Percentiles rank a stretch among this genome's conserved stretches.
phyloP scores from a whole-genome alignment of 2,888 invertebrate species.

The Ochropacha duplaris region DNA sequence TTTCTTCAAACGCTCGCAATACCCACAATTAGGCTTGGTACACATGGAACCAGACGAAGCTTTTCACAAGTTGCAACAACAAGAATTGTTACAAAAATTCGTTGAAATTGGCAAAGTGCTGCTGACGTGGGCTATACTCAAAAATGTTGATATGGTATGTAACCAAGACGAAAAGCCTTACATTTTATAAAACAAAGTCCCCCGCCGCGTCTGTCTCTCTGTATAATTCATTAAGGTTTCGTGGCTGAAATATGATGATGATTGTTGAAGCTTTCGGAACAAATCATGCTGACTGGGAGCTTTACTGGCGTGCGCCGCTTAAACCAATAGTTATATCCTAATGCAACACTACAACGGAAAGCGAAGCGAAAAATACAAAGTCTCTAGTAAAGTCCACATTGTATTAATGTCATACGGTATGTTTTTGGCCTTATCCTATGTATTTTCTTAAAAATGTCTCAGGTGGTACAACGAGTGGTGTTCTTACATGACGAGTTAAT shows the following conservation, averaged over 20 bases:
- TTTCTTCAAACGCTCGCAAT: constrained; percentile 97
- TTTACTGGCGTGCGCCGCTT: too few relatives aligned
- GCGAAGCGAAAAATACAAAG: too few relatives aligned
- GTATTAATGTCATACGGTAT: not conserved
- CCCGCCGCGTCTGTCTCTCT: too few relatives aligned
- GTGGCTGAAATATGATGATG: too few relatives aligned
- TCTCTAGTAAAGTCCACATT: too few relatives aligned
- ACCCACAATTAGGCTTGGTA: constrained; percentile 97
- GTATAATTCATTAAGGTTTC: too few relatives aligned
- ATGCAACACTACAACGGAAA: too few relatives aligned
- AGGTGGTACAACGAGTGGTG: constrained; percentile 98
- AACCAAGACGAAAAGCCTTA: not conserved
- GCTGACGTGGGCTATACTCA: constrained; percentile 94
- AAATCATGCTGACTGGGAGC: too few relatives aligned
- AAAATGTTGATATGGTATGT: constrained; percentile 93
- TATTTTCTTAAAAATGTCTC: constrained; percentile 15
- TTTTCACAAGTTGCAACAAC: constrained; percentile 93
- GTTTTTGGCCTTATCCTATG: not conserved
- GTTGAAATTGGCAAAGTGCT: constrained; percentile 98
- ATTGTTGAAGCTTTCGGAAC: too few relatives aligned
- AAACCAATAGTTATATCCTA: too few relatives aligned
- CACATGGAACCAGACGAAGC: constrained; percentile 97
- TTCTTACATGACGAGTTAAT: constrained; percentile 99
- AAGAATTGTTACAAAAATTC: constrained; percentile 96
- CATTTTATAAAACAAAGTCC: too few relatives aligned